phyloP scores from a whole-genome alignment of 1,140 invertebrate species.

The Ceratosolen fusciceps region DNA sequence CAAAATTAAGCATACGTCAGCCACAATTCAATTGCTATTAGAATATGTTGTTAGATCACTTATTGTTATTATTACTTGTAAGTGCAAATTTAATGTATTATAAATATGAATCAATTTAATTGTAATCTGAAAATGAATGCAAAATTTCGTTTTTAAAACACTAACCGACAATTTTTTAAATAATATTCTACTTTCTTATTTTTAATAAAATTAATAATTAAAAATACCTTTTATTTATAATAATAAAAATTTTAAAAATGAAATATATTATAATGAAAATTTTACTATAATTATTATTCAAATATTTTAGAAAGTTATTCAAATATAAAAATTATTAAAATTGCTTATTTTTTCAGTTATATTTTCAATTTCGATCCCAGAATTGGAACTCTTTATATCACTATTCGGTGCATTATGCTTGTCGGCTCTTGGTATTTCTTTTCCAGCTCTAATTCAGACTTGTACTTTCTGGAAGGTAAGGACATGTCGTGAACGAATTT shows the following conservation, averaged over 20 bases:
- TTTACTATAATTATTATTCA: neutral
- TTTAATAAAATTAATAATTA: too few relatives aligned
- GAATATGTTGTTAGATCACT: slow-evolving; percentile 79
- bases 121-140: neutral
- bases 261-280: too few relatives aligned
- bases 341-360: slow-evolving; percentile 74
- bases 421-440: slow-evolving; percentile 87
- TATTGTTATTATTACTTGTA: slow-evolving; percentile 84
- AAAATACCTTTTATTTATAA: too few relatives aligned
- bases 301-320: neutral
- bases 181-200: too few relatives aligned
- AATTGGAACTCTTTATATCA: slow-evolving; percentile 91
- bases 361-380: slow-evolving; percentile 83
- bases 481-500: slow-evolving; percentile 65
- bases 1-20: slow-evolving; percentile 55
- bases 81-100: slow-evolving; percentile 66
- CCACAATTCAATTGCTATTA: slow-evolving; percentile 70
- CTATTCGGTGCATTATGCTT: slow-evolving; percentile 89
- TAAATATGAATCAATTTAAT: neutral
- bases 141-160: too few relatives aligned
- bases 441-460: slow-evolving; percentile 87
- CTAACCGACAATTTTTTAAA: too few relatives aligned
- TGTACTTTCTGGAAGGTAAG: slow-evolving; percentile 78
- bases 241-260: slow-evolving; percentile 21
- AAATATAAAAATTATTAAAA: neutral